Evolutionary conservation across 2,113 vertebrate genomes (phyloP), one percentile per base, ranked within the genome.

Genomic region (Labeo catla): DNA sequence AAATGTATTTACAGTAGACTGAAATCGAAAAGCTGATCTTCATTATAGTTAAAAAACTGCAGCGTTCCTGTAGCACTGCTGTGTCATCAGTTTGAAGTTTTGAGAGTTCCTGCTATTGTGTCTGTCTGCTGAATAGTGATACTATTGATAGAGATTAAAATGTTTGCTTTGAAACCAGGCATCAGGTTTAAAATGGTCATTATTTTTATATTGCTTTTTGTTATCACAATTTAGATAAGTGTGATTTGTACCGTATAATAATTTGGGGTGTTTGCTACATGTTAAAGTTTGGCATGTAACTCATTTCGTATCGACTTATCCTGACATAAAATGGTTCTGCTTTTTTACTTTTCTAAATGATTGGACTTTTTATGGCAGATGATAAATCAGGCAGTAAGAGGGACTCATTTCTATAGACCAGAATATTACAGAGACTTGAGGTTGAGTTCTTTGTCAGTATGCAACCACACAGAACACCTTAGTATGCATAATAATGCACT

Each of bases 81-180:
- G 86, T 57, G 85, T 86, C 84, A 88, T 90, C 86, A 87, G 39
- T 86, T 81, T 54, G 13, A 74, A 50, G 47, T 10, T 79, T 49
- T 79, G 34, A 73, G 68, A 86, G 86, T 90, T 90, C 89, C 87
- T 88, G 81, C 65, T 83, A 88, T 88, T 90, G 88, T 87, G 74
- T 84, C 78, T 16, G 19, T 77, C 28, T 68, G 12, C 78, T 81
- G 83, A 81, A 7, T 61, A 72, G 39, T 82, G 77, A 81, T 61
- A 84, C 23, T 45, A 52, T 6, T 76, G 19, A 23, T 65, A 70
- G 52, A 50, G 43, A 66, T 28, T 3, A 45, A 81, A 49, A n/a
- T 2, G 80, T 68, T 70, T 6, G 19, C 66, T 63, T 23, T 63
- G 0, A 45, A 28, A 34, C 19, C 6, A 47, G 19, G 13, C 10